Percentiles rank a stretch among this genome's conserved stretches.
These are phyloP conservation scores for Rynchops niger DNA, from an alignment of 2,113 vertebrate species.

Conservation along the genomic window DNA sequence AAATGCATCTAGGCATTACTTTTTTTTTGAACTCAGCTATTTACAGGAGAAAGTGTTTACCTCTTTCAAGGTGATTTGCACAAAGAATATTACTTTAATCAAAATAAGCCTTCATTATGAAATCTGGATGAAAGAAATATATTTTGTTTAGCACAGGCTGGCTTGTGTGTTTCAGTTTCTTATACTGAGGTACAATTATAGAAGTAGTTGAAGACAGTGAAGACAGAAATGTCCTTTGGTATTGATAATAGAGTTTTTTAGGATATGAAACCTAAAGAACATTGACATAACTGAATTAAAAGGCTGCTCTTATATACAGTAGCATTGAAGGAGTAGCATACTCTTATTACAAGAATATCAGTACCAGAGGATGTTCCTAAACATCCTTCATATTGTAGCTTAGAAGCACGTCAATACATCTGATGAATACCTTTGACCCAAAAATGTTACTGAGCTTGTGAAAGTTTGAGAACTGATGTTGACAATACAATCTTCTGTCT, in stretches of 20 bases:
- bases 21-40: not conserved
- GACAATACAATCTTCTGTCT: not conserved
- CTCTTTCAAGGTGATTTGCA: not conserved
- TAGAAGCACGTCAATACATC: not conserved
- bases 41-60: not conserved
- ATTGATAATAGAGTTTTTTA: not conserved
- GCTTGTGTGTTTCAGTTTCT: not conserved
- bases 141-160: not conserved
- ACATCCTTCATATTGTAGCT: not conserved
- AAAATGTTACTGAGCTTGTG: not conserved
- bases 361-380: not conserved
- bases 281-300: not conserved
- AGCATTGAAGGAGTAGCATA: not conserved
- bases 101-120: not conserved
- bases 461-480: not conserved
- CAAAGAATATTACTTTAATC: not conserved
- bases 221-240: not conserved
- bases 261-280: not conserved
- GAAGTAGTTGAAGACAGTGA: not conserved
- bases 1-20: not conserved
- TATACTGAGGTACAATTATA: not conserved
- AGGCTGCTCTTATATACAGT: not conserved
- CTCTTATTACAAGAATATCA: not conserved
- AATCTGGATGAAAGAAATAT: not conserved
- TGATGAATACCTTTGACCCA: not conserved